phyloP scores from a whole-genome alignment of 2,888 invertebrate genomes.

The Beris chalybata region DNA sequence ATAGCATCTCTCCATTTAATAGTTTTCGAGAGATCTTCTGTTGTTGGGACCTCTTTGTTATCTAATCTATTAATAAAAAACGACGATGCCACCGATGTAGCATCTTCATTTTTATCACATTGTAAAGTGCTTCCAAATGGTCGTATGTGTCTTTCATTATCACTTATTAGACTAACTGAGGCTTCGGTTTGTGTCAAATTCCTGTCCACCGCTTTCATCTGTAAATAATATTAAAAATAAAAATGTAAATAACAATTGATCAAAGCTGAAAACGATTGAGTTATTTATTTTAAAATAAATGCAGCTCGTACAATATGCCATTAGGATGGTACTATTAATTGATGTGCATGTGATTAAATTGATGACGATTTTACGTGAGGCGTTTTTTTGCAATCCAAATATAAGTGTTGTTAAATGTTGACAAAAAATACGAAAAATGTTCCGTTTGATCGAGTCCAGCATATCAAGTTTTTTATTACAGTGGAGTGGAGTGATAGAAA shows the following conservation, averaged over 20 bases:
- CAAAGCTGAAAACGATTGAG: too few relatives aligned
- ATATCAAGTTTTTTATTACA: too few relatives aligned
- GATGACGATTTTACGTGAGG: too few relatives aligned
- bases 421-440: too few relatives aligned
- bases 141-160: slow-evolving; percentile 11
- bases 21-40: slow-evolving; percentile 21
- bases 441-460: too few relatives aligned
- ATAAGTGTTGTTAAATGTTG: too few relatives aligned
- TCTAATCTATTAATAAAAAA: slow-evolving; percentile 18
- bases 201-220: slow-evolving; percentile 30
- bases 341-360: too few relatives aligned
- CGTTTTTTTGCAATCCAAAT: too few relatives aligned
- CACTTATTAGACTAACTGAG: slow-evolving; percentile 9
- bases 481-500: too few relatives aligned
- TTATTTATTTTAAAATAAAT: too few relatives aligned
- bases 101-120: slow-evolving; percentile 26
- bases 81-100: slow-evolving; percentile 15
- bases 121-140: slow-evolving; percentile 4
- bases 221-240: slow-evolving; percentile 11
- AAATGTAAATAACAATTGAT: not conserved
- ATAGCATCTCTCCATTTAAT: slow-evolving; percentile 31
- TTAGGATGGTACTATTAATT: too few relatives aligned
- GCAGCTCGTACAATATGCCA: too few relatives aligned
- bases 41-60: not conserved
- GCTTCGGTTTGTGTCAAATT: slow-evolving; percentile 27